Base-by-base conservation (phyloP, 2,113 vertebrate genomes). In the Albula glossodonta region DNA sequence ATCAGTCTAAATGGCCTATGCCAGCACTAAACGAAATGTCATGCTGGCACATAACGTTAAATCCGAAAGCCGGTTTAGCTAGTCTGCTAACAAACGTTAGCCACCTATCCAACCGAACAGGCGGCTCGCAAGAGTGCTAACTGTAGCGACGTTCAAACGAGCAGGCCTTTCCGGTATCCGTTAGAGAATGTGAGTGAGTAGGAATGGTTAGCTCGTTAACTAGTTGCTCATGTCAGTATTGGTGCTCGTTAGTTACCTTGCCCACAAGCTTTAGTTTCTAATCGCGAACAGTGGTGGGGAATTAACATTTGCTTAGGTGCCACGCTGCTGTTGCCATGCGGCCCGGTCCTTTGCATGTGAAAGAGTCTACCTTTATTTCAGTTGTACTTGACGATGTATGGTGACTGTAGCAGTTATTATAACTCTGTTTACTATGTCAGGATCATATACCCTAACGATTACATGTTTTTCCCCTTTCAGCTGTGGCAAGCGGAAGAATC, bases 401-500 rank as follows among this genome's bases (percentile, higher is more conserved):
- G 57, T 60, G 31, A 41, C 31, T 41, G 31, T 41, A 41, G 1
- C 1, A 41, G 31, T 41, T 41, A 41, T 41, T 41, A 41, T 41
- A 41, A 41, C 31, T 41, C 31, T 41, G 31, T 41, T 41, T 41
- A 1, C 31, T 41, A 1, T 41, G 31, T 41, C 31, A 41, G 31
- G 31, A 41, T 41, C 31, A 41, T 41, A 1, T 41, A 1, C 31
- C 31, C 31, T 41, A 41, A 41, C 31, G 31, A 41, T 41, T 41
- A 41, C 31, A 41, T 41, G 31, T 41, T 41, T 41, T 41, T 41
- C 90, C 92, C 92, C 90, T 94, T 94, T 31, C 94, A 98, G 97
- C 85, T 91, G 85, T 93, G 92, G 93, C 92, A 41, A 41, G 31
- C 31, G 90, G 92, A 95, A 94, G 95, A 96, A 90, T 92, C 93